A percentile compares a stretch with the other conserved stretches of the same genome.
Evolutionary conservation across 2,113 vertebrate genomes (phyloP).

Genomic region (Microcebus tavaratra): DNA sequence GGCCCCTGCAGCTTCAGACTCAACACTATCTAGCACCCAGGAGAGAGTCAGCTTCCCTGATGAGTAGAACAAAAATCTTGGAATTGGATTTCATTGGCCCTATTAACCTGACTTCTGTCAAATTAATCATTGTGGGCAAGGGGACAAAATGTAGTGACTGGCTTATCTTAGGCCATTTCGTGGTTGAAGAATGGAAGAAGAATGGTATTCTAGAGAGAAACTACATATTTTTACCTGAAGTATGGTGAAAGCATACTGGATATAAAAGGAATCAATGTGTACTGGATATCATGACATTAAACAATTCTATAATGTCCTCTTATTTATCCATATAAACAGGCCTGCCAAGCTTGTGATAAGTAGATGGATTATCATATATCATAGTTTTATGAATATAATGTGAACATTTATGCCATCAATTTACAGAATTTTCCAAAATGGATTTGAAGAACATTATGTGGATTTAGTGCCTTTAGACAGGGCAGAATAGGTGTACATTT

Average conservation of each 20-base stretch:
- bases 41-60: not conserved
- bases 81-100: not conserved
- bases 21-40: not conserved
- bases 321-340: conserved; percentile 2
- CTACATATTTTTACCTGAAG: not conserved
- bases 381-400: not conserved
- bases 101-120: not conserved
- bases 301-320: not conserved
- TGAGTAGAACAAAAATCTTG: conserved; percentile 1
- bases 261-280: not conserved
- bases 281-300: not conserved
- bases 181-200: not conserved
- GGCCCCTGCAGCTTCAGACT: not conserved
- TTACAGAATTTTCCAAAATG: conserved; percentile 45
- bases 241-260: not conserved
- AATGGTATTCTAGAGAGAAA: not conserved
- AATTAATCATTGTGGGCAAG: not conserved
- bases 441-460: not conserved
- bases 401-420: not conserved
- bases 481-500: not conserved
- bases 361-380: not conserved
- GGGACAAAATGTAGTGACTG: not conserved
- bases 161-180: not conserved
- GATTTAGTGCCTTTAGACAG: not conserved
- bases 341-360: not conserved